Percentiles rank a stretch among this genome's conserved stretches.
Conservation (phyloP, 2,113 vertebrate species). For the Alouatta palliata region DNA sequence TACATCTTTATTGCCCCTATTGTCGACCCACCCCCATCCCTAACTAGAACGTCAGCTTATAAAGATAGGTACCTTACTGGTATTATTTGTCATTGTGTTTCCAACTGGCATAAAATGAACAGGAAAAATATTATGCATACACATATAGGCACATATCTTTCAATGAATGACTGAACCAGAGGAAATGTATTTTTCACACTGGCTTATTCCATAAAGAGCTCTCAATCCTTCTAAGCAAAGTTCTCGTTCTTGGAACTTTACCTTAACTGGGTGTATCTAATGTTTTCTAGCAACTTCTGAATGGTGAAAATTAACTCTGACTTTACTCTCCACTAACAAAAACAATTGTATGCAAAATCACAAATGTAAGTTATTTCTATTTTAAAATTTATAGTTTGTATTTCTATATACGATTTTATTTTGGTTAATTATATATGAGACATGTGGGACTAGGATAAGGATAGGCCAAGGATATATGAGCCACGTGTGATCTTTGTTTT, state of each 20-base stretch:
- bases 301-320: not conserved
- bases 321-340: not conserved
- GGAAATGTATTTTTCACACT: not conserved
- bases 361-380: not conserved
- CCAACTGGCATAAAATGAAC: not conserved
- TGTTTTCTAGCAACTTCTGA: not conserved
- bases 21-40: accelerated
- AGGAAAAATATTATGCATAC: not conserved
- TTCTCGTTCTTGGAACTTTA: not conserved
- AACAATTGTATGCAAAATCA: not conserved
- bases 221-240: not conserved
- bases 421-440: not conserved
- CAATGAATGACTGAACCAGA: not conserved
- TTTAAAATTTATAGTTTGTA: not conserved
- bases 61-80: not conserved
- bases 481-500: not conserved
- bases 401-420: not conserved
- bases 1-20: not conserved
- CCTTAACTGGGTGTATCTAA: not conserved
- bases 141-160: not conserved
- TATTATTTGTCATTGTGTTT: not conserved
- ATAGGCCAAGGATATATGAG: not conserved
- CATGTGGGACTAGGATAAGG: not conserved
- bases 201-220: not conserved
- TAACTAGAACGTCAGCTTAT: not conserved